Base-by-base conservation (phyloP, 2,888 invertebrate genomes). In the Drosophila longiperda region DNA sequence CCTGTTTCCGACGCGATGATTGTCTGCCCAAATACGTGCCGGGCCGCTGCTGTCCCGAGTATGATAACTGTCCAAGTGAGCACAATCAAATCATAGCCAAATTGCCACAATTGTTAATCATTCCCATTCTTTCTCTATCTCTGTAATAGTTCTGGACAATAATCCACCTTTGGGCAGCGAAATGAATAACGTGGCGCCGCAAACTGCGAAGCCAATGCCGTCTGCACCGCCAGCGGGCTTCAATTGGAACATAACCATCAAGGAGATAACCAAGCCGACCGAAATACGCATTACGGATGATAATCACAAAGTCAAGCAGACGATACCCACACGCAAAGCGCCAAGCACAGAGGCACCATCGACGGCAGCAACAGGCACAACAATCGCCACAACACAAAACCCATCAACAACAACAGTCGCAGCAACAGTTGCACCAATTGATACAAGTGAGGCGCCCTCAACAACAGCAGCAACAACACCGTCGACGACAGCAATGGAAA, bases 11-110 rank as follows among this genome's bases (percentile, higher is more conserved):
- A 82, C 94, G 97, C 61, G 95, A 95, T 79, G 97, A 97, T 93
- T 97, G 97, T 93, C 94, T 95, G 87, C 96, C 96, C 42, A 94
- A 95, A 74, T 95, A 94, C 78, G 95, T 96, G 80, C 94, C 95
- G 15, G 96, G 96, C 58, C 95, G 96, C 89, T 97, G 97, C 93
- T 97, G 97, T 90, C 97, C 97, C 1, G 96, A 96, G 91, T 97
- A 96, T 92, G 96, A 96, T 91, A 96, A 97, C 93, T 97, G 97
- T 91, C 96, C 96, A 45, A 96, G 96, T 92, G 69, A 90, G 91
- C 82, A 29, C 42, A 40, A 32, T 48, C 50, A 50, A 57, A 36
- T 74, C 53, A 26, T 6, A 45, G 34, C 23, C 66, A 38, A 68
- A 66, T 60, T n/a, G 29, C 17, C 32, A 3, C 33, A 57, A 63